Base-by-base conservation (phyloP, 2,797 vertebrate genomes). In the Sebastes miniatus region DNA sequence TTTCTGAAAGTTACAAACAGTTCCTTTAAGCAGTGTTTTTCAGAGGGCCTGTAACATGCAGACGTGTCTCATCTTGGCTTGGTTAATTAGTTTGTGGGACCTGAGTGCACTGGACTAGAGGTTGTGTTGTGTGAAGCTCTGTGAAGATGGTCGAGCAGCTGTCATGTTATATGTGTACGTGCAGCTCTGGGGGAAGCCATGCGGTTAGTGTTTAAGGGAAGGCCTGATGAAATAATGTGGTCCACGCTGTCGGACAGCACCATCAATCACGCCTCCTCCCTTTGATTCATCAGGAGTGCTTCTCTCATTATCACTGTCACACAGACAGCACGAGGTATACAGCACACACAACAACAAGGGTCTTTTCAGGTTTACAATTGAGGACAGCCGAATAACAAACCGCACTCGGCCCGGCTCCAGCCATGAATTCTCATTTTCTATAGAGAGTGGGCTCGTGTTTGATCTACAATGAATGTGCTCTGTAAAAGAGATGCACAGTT, bases 261-360 rank as follows among this genome's bases (percentile, higher is more conserved):
- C 75, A 86, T 85, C 81, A 87, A 83, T 87, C 83, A 86, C 68
- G 76, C 56, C 39, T 54, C 71, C 31, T 79, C 52, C 43, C 69
- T 90, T 89, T 91, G 78, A 91, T 85, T 91, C 65, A 39, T 32
- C 39, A 70, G 56, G 73, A 84, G 80, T 81, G 78, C 52, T 29
- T 73, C 32, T 83, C 76, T 87, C 75, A 83, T 89, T 83, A 78
- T 62, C 24, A 14, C 56, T 16, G 31, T 22, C 29, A 83, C 74
- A 87, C 52, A 76, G 66, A 69, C 31, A 50, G 62, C 27, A 8
- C 20, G 18, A 56, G 24, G 36, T 64, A 39, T 39, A 27, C 62
- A 69, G 69, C 54, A 61, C n/a, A 9, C 9, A 22, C 56, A 67
- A 25, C 54, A 85, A 77, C 61, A 77, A 66, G 22, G 3, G 39